Base-by-base conservation (phyloP, 1,140 invertebrate genomes). In the Leptopilina boulardi region DNA sequence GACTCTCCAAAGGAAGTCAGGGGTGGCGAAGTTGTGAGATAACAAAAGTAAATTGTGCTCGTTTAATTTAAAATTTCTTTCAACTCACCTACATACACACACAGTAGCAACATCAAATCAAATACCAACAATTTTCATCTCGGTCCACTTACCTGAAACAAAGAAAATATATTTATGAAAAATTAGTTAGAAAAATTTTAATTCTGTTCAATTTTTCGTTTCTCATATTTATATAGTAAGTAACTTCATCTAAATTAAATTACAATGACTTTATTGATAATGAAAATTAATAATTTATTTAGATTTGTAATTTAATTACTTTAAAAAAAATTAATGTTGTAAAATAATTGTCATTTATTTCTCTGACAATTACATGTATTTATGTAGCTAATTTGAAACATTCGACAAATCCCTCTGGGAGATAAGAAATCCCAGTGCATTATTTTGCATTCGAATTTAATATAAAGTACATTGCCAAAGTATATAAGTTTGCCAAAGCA, bases 41-140 rank as follows among this genome's bases (percentile, higher is more conserved):
- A 70, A 70, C 56, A 76, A 79, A n/a, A 70, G 42, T 47, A 44
- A 47, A 41, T 51, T 71, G 75, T 77, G 56, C 76, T 79, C 77
- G 75, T 84, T 86, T 87, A 86, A 88, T 86, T 88, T 86, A 77
- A 80, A 86, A 85, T 86, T 83, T 86, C 85, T 83, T 83, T 79
- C 66, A 73, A 72, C 66, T 38, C 51, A 10, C 74, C 73, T 71
- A 84, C 73, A 86, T 70, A 82, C 74, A 75, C 73, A 74, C 75
- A 79, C 74, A 38, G 44, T 56, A 73, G 84, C 88, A 86, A 83
- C n/a, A n/a, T n/a, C 82, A 81, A 71, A 66, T 66, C 54, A 44
- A 78, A 78, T 74, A 81, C 77, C 54, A 13, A 2, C 41, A 75
- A 77, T 74, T 74, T 66, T 18, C 19, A 34, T 70, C 54, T 59